Evolutionary conservation across 1,140 invertebrate species (phyloP), one percentile per base, ranked within the genome.

Genomic region (Maniola jurtina): DNA sequence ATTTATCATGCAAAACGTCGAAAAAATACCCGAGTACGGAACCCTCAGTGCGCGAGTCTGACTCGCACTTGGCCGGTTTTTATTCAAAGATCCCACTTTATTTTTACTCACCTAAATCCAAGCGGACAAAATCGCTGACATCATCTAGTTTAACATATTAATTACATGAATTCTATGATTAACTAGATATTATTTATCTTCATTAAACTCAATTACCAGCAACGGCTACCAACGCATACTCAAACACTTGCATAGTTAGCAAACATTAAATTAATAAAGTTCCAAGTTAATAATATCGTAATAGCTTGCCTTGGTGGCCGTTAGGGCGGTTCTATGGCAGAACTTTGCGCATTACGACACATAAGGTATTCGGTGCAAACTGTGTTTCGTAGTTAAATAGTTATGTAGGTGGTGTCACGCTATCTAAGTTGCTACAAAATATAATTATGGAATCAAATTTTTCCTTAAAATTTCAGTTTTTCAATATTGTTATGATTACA

Each of bases 201-300:
- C 50, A 67, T 56, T 57, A 67, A 52, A 40, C 36, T 35, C 34
- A 35, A 61, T 50, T 61, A 47, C 11, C n/a, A 9, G 8, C 10
- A 13, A 33, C 14, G 13, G 8, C 4, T 55, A 34, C 1, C 40
- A 59, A 54, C 50, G 66, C 55, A 61, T 62, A 66, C 57, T 59
- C 40, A 66, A 66, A 47, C 60, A 57, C 64, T 61, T 59, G 62
- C 64, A 61, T 67, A 70, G 61, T 73, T 67, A 47, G 64, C 54
- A 50, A 73, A 73, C 61, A 66, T 67, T 70, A 70, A 70, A 73
- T 73, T 73, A 70, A 73, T 73, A 73, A 73, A 73, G 68, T 73
- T 73, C 61, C 48, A 64, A 73, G 64, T 73, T 66, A 68, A 73
- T 73, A 70, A 73, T 73, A 70, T 66, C 65, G 59, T 70, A 67